A percentile compares a stretch with the other conserved stretches of the same genome.
Evolutionary conservation across 2,888 invertebrate species (phyloP).

Genomic region (Nephrotoma guestfalica): DNA sequence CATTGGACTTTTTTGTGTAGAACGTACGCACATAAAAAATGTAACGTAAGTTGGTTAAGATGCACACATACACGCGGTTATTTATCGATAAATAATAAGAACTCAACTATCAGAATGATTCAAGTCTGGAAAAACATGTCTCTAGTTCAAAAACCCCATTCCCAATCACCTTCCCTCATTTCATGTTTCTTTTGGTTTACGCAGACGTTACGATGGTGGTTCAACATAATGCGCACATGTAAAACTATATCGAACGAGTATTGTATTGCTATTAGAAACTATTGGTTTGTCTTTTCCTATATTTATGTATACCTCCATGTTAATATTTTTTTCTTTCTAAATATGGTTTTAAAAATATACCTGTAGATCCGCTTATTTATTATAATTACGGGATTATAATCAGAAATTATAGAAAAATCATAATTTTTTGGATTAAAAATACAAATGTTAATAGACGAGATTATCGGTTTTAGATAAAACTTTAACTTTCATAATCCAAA

Average conservation of each 20-base stretch:
- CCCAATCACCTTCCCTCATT: not conserved
- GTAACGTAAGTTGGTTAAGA: not conserved
- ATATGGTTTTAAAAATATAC: not conserved
- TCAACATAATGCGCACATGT: not conserved
- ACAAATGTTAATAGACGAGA: not conserved
- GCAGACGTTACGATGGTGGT: not conserved
- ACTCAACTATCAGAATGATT: not conserved
- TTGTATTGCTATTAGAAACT: no score
- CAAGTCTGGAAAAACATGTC: not conserved
- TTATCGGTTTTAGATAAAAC: not conserved
- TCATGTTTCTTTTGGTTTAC: not conserved
- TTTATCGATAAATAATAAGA: not conserved
- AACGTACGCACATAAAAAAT: not conserved
- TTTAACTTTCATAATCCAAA: not conserved
- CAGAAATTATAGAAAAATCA: not conserved
- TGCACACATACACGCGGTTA: not conserved
- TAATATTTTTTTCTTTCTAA: not conserved
- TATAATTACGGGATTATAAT: not conserved
- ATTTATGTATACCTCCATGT: not conserved
- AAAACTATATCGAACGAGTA: not conserved
- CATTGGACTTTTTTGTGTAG: no score
- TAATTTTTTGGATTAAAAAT: not conserved
- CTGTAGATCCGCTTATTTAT: not conserved
- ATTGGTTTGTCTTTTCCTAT: no score
- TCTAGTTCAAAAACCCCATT: not conserved